Evolutionary conservation across 1,140 invertebrate genomes (phyloP), one percentile per base, ranked within the genome.

Genomic region (Ceratoteleas bidentatus): DNA sequence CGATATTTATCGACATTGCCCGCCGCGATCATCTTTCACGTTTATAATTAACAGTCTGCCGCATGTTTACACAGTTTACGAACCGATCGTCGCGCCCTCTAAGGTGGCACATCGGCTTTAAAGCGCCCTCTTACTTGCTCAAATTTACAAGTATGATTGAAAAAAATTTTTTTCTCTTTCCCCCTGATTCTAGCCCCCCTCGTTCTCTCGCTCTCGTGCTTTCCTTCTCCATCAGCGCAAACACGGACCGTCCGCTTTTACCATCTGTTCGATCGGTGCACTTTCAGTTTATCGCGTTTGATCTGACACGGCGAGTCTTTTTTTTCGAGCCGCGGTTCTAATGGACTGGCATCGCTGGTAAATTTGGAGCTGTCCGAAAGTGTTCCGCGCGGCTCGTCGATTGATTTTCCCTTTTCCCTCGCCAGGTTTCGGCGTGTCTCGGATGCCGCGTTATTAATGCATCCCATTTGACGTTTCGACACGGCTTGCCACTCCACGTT

Each of bases 331-430:
- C 24, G 24, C 24, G 24, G 24, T 24, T 24, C 24, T 24, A 24
- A 24, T 24, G 24, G 24, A 24, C 24, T 24, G 24, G 24, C 24
- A 24, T 24, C 24, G 24, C 24, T 24, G 24, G 24, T 24, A 24
- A 24, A 24, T 24, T 24, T 24, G 24, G 24, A 24, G 24, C 24
- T 24, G 24, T 24, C 24, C 24, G 24, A 50, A 34, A 62, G 36
- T 62, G 49, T 53, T 47, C 49, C 13, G 10, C 57, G 47, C 14
- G 43, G 47, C 15, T 54, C 9, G 58, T 62, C 58, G 58, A 62
- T 62, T 66, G 62, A 66, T 66, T 66, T 66, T 54, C 36, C 24
- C n/a, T 50, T 24, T 53, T 32, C 14, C 38, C 34, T 40, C 38
- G 6, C 0, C n/a, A 24, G 24, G 24, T 24, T 24, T 24, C 24